Percentiles rank a stretch among this genome's conserved stretches.
Conservation (phyloP, 1,140 invertebrate species). For the Platyscapa corneri region DNA sequence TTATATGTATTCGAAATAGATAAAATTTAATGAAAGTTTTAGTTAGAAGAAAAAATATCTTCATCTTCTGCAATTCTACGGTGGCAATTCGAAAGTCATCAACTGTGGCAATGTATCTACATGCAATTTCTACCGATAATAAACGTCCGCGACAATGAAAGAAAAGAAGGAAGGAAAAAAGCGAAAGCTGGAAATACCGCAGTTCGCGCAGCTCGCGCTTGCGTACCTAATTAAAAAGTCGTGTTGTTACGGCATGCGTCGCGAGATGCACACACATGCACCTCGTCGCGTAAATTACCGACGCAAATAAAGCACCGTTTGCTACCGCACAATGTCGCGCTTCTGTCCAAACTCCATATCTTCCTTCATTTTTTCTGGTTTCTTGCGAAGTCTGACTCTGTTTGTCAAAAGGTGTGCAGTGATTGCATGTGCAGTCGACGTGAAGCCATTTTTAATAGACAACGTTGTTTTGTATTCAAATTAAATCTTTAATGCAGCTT, state of each 20-base stretch:
- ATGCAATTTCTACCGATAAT: neutral
- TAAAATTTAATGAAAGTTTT: neutral
- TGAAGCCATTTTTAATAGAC: neutral
- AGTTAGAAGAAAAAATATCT: neutral
- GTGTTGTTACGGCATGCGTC: neutral
- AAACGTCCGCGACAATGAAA: neutral
- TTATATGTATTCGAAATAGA: neutral
- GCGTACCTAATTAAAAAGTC: conserved; percentile 29
- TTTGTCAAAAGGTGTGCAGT: neutral
- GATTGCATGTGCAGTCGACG: neutral
- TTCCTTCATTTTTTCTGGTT: neutral
- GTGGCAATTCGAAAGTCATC: conserved; percentile 7
- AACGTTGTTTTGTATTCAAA: neutral
- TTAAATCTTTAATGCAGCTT: neutral
- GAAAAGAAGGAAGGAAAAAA: conserved; percentile 18
- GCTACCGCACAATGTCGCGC: neutral
- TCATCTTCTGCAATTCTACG: neutral
- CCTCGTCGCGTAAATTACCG: conserved; percentile 15
- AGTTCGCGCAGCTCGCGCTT: neutral
- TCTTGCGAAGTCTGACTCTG: neutral
- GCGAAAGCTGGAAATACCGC: conserved; percentile 39
- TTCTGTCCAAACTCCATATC: neutral
- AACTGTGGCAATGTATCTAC: neutral
- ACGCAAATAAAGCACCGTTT: conserved; percentile 13
- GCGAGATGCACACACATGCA: neutral